phyloP scores from a whole-genome alignment of 1,140 invertebrate species.

The Atta colombica region DNA sequence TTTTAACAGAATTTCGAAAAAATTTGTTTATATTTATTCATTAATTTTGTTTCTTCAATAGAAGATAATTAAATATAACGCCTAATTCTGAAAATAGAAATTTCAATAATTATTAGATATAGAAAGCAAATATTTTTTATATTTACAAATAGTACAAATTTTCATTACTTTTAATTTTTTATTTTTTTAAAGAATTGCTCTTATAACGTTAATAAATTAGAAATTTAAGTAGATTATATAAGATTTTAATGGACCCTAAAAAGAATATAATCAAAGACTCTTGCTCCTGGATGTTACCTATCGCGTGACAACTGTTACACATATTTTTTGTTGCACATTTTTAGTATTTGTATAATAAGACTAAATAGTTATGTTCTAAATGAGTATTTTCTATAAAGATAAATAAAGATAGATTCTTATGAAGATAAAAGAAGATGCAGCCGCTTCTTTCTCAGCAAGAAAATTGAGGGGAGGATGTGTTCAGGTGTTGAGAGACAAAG shows the following conservation, averaged over 20 bases:
- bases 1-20: background rate
- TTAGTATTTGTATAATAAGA: background rate
- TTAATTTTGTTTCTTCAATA: background rate
- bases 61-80: conserved; percentile 11
- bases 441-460: background rate
- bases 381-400: conserved; percentile 21
- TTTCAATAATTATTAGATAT: background rate
- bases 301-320: conserved; percentile 33
- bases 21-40: background rate
- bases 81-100: background rate
- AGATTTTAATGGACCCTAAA: conserved; percentile 6
- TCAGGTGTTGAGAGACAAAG: conserved; percentile 39
- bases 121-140: conserved; percentile 16
- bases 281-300: conserved; percentile 50
- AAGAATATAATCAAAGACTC: conserved; percentile 2
- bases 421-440: conserved; percentile 7
- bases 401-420: conserved; percentile 20
- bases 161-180: conserved; percentile 19
- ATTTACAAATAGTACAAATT: background rate
- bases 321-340: background rate
- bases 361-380: conserved; percentile 18
- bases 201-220: conserved; percentile 25
- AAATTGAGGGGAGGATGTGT: background rate
- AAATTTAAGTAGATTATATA: background rate
- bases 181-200: background rate